A percentile compares a stretch with the other conserved stretches of the same genome.
Evolutionary conservation across 2,113 vertebrate genomes (phyloP).

Genomic region (Clarias batrachus): DNA sequence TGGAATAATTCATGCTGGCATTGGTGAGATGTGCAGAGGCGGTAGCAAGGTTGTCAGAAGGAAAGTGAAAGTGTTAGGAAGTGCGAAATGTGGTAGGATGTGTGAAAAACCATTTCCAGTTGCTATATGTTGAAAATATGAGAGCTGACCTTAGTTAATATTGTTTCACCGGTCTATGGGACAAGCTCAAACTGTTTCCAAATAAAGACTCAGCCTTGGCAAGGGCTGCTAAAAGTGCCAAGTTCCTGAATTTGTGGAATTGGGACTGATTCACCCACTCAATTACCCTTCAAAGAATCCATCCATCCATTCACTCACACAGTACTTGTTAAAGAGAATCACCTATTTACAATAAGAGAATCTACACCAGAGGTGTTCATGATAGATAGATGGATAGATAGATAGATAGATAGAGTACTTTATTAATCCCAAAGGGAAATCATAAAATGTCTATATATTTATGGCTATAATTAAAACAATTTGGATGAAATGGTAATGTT

Average conservation of each 20-base stretch:
- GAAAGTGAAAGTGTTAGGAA: not conserved
- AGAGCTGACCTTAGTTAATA: not conserved
- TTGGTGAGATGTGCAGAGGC: not conserved
- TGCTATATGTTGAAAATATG: not conserved
- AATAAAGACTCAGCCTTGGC: not conserved
- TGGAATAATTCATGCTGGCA: not conserved
- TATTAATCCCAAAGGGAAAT: too few species aligned
- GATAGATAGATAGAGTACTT: too few species aligned
- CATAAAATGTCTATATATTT: not conserved
- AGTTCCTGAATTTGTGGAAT: not conserved
- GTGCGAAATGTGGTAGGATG: constrained; percentile 1
- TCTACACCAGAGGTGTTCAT: not conserved
- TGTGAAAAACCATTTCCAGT: not conserved
- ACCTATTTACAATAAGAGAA: not conserved
- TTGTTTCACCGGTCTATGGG: not conserved
- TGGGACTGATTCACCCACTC: too few species aligned
- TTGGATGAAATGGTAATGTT: not conserved
- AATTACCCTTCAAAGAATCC: too few species aligned
- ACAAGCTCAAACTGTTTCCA: not conserved
- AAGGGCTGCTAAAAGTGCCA: not conserved
- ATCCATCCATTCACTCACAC: too few species aligned
- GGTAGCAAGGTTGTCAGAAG: not conserved
- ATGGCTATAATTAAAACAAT: not conserved
- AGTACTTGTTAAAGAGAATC: not conserved
- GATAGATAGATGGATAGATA: too few species aligned